Percentiles rank a stretch among this genome's conserved stretches.
Evolutionary conservation across 2,113 vertebrate species (phyloP).

Genomic region (Hippocampus zosterae): DNA sequence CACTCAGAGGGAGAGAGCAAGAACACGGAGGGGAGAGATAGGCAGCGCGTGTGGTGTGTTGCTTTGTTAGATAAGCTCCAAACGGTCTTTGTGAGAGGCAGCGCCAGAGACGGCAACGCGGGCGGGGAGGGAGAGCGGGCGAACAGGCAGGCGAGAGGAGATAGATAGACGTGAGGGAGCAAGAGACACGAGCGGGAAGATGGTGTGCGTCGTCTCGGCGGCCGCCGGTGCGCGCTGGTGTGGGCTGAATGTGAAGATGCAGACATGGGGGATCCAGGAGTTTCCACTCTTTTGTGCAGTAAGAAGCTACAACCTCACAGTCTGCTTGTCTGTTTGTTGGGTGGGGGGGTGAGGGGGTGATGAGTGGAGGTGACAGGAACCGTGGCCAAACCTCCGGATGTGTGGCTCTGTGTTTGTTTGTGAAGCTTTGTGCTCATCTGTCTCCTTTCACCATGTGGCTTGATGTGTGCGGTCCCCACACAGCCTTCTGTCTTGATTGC

Average conservation of each 20-base stretch:
- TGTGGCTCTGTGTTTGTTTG: conserved; percentile 47
- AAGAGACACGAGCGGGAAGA: conserved; percentile 58
- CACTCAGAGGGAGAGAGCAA: conserved; percentile 51
- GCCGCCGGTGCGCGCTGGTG: conserved; percentile 47
- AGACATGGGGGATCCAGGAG: conserved; percentile 67
- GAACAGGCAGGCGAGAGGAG: conserved; percentile 36
- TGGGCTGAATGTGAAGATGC: conserved; percentile 66
- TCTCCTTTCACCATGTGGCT: conserved; percentile 33
- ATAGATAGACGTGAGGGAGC: conserved; percentile 40
- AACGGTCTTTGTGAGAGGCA: conserved; percentile 64
- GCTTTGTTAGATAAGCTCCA: conserved; percentile 78
- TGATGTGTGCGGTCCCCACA: conserved; percentile 27
- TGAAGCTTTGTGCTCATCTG: conserved; percentile 33
- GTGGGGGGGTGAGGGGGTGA: not conserved
- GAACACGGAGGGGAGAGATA: conserved; percentile 58
- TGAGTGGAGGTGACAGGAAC: conserved; percentile 40
- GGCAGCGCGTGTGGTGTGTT: conserved; percentile 66
- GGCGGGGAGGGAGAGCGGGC: conserved; percentile 39
- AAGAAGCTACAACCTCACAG: conserved; percentile 63
- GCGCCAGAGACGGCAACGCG: conserved; percentile 46
- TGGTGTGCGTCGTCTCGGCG: conserved; percentile 57
- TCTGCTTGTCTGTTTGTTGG: conserved; percentile 33
- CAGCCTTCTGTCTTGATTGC: conserved; percentile 5
- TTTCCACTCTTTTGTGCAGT: conserved; percentile 72
- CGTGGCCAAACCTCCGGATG: conserved; percentile 44